Conservation (phyloP, 2,888 invertebrate genomes). For the Aquatica leii region DNA sequence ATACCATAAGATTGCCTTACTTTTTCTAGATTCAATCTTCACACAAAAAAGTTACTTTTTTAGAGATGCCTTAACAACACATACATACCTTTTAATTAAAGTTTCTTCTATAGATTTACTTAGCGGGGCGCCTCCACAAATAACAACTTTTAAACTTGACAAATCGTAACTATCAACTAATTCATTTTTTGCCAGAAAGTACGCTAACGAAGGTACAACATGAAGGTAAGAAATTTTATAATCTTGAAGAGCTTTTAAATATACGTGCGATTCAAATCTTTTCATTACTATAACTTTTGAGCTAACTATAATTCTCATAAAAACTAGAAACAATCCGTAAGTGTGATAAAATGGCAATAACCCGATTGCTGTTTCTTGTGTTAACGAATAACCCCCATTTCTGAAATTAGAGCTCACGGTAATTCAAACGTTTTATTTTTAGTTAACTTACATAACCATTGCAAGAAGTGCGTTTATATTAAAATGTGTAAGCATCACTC, state of each 20-base stretch:
- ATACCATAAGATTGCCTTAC: not conserved
- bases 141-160: constrained; percentile 49
- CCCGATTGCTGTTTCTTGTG: not conserved
- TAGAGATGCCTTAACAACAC: no score
- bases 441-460: constrained; percentile 40
- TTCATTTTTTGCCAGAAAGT: constrained; percentile 81
- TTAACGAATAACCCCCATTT: no score
- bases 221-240: constrained; percentile 47
- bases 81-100: not conserved
- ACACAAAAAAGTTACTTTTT: no score
- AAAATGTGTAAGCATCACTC: constrained; percentile 75
- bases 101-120: not conserved
- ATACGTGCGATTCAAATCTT: constrained; percentile 74
- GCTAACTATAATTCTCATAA: not conserved
- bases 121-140: not conserved
- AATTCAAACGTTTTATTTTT: no score
- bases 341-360: not conserved
- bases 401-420: no score
- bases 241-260: constrained; percentile 64
- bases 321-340: not conserved
- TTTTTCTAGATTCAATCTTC: not conserved
- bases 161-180: constrained; percentile 76
- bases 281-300: constrained; percentile 45
- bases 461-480: constrained; percentile 60
- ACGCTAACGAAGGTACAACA: constrained; percentile 62